Evolutionary conservation across 2,797 vertebrate genomes (phyloP).

Genomic region (Philypnodon macrostomus): DNA sequence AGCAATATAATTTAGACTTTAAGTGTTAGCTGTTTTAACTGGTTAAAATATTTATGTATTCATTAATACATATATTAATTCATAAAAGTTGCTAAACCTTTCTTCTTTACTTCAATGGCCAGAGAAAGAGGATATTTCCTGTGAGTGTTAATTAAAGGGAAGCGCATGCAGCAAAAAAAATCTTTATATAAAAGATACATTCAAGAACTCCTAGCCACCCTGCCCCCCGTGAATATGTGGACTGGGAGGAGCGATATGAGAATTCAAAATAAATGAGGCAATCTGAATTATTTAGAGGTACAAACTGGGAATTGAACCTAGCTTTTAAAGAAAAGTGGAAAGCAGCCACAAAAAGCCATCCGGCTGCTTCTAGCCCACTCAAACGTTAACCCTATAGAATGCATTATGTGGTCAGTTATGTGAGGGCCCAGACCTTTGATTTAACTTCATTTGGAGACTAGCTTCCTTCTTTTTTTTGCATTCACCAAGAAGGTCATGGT

Average conservation of each 20-base stretch:
- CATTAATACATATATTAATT: too few relatives aligned
- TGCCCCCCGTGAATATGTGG: constrained; percentile 45
- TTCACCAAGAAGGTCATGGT: too few relatives aligned
- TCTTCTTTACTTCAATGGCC: too few relatives aligned
- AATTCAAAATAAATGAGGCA: constrained; percentile 76
- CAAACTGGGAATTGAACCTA: constrained; percentile 77
- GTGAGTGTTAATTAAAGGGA: too few relatives aligned
- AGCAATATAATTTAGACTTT: too few relatives aligned
- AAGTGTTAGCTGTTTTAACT: too few relatives aligned
- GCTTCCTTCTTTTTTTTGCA: constrained; percentile 37
- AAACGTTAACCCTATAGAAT: constrained; percentile 19
- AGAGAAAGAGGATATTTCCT: too few relatives aligned
- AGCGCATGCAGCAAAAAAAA: too few relatives aligned
- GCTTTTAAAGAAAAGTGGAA: constrained; percentile 64
- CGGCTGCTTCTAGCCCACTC: constrained; percentile 31
- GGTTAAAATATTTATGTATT: too few relatives aligned
- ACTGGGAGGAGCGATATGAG: constrained; percentile 52
- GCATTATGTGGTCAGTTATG: constrained; percentile 34
- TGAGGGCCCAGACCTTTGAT: constrained; percentile 29
- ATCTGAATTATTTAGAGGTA: constrained; percentile 76
- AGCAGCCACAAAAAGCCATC: constrained; percentile 57
- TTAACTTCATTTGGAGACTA: constrained; percentile 6
- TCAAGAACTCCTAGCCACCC: constrained; percentile 48
- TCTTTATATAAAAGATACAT: constrained; percentile 73
- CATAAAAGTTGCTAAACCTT: too few relatives aligned